Percentiles rank a stretch among this genome's conserved stretches.
Evolutionary conservation across 1,140 invertebrate species (phyloP).

Genomic region (Drosophila sulfurigaster): DNA sequence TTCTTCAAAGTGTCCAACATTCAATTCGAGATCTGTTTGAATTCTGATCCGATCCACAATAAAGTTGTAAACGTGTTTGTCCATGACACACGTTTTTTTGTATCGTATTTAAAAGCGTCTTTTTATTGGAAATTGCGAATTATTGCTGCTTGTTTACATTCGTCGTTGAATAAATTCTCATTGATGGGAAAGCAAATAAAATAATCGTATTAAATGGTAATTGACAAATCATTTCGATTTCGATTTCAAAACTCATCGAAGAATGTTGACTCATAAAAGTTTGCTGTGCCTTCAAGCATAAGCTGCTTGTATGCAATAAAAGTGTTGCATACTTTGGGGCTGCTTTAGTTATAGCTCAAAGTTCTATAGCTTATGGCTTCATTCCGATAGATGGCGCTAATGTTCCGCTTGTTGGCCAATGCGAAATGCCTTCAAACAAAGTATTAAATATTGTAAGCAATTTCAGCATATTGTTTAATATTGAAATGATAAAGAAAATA

Average conservation of each 20-base stretch:
- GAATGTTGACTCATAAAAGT: background rate
- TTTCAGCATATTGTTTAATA: no score
- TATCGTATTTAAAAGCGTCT: slow-evolving; percentile 11
- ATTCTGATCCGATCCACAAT: slow-evolving; percentile 11
- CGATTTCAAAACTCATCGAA: no score
- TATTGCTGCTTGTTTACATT: background rate
- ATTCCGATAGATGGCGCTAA: slow-evolving; percentile 1
- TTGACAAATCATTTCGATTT: background rate
- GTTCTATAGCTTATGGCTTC: no score
- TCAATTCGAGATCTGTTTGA: slow-evolving; percentile 15
- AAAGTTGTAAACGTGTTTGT: slow-evolving; percentile 27
- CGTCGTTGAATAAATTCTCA: no score
- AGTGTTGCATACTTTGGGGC: slow-evolving; percentile 9
- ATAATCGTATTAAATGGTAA: background rate
- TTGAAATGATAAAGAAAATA: no score
- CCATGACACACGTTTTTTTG: slow-evolving; percentile 10
- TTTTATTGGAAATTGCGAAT: background rate
- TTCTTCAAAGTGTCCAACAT: slow-evolving; percentile 31
- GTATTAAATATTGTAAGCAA: background rate
- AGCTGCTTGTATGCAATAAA: background rate
- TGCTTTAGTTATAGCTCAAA: background rate
- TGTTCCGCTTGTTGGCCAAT: background rate
- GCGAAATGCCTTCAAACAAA: no score
- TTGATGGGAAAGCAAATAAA: no score
- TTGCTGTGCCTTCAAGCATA: background rate